Conservation (phyloP, 2,113 vertebrate species). For the Alethe diademata region DNA sequence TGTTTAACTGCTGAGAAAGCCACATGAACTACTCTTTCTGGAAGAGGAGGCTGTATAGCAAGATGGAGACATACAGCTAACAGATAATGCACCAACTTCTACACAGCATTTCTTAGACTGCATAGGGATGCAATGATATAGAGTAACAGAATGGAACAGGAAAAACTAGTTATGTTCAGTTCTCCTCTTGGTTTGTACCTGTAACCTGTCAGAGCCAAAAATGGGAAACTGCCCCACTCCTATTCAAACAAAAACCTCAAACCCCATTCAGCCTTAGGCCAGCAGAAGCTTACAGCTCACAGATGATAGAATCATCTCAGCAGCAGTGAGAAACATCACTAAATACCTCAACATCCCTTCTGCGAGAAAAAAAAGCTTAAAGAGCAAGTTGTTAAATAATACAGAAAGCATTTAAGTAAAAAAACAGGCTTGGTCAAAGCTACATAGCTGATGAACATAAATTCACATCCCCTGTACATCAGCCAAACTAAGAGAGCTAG, state of each 20-base stretch:
- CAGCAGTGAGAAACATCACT: not conserved
- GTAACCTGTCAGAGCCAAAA: not conserved
- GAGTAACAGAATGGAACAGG: not conserved
- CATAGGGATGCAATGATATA: not conserved
- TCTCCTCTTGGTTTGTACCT: not conserved
- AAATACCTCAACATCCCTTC: not conserved
- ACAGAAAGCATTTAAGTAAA: not conserved
- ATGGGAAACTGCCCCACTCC: not conserved
- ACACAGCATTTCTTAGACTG: fast-evolving
- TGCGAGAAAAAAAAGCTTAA: not conserved
- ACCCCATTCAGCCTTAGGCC: not conserved
- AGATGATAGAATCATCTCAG: not conserved
- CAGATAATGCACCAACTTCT: not conserved
- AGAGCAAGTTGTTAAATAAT: not conserved
- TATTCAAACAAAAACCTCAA: not conserved
- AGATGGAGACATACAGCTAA: not conserved
- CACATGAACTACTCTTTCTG: not conserved
- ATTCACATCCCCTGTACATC: not conserved
- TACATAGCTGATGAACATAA: not conserved
- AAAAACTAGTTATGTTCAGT: not conserved
- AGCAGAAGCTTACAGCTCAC: not conserved
- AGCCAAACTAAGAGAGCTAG: not conserved
- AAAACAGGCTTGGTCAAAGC: not conserved
- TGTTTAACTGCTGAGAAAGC: not conserved
- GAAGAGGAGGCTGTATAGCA: not conserved